Evolutionary conservation across 1,140 invertebrate genomes (phyloP), one percentile per base, ranked within the genome.

Genomic region (Cyclina sinensis): DNA sequence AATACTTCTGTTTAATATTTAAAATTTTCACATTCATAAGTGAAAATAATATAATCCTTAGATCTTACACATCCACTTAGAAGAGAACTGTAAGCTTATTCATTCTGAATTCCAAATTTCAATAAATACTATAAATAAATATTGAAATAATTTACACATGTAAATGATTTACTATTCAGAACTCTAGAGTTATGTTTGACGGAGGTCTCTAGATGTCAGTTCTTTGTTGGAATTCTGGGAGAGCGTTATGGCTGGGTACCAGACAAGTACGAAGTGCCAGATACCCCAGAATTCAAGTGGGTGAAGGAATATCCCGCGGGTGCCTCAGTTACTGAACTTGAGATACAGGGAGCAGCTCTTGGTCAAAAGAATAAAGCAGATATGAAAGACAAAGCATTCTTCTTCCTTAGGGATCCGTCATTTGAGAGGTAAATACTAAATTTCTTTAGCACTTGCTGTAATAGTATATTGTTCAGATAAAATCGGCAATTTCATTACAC

Each of bases 161-260:
- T n/a, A n/a, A n/a, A n/a, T 79, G 5, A 24, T 59, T 57, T 37
- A 24, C 14, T 5, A 48, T 59, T 68, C 88, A 95, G 94, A 57
- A 93, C 94, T n/a, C 59, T 96, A 43, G 94, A 95, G 73, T 85
- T 96, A 1, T 96, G 96, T 89, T 90, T 96, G n/a, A 86, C 93
- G 24, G 95, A 96, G 92, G 93, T 96, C 7, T 88, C 86, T 16
- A 93, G 93, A 62, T 96, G 95, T 82, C 93, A 96, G 88, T 94
- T 95, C 32, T 96, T 96, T 91, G 88, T 96, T 76, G 96, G 96
- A 2, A 93, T 96, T 12, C 89, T 96, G 16, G 96, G 96, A 35
- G 94, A 95, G 21, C 90, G 96, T 46, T 96, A 96, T 90, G 96
- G 95, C 1, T 95, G 93, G 91, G 89, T 94, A 9, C 95, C 95